Evolutionary conservation across 2,888 invertebrate genomes (phyloP).

Genomic region (Dioctria linearis): DNA sequence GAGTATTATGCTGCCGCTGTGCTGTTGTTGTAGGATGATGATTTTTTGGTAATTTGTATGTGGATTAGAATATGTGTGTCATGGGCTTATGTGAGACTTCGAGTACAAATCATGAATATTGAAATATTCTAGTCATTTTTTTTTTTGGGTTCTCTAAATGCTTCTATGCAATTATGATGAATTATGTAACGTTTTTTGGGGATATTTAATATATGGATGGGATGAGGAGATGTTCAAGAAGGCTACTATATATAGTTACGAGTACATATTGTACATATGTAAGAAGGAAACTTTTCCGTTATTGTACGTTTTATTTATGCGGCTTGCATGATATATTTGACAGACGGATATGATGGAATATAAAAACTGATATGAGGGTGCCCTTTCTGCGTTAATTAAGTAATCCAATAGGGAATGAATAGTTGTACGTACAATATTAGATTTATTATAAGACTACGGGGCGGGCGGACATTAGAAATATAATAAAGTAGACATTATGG

Average conservation of each 20-base stretch:
- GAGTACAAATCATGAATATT: constrained; percentile 13
- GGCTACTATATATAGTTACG: too few species aligned
- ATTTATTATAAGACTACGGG: too few species aligned
- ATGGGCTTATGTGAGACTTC: background rate
- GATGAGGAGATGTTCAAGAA: too few species aligned
- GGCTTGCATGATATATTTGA: constrained; percentile 11
- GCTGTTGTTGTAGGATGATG: background rate
- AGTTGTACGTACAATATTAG: too few species aligned
- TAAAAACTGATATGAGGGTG: background rate
- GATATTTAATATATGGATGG: background rate
- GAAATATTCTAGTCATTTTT: background rate
- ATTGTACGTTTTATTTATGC: background rate
- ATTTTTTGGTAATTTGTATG: background rate
- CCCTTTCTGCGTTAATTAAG: background rate
- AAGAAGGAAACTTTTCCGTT: background rate
- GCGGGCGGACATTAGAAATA: too few species aligned
- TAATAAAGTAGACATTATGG: too few species aligned
- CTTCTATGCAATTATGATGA: constrained; percentile 3
- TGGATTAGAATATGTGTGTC: constrained; percentile 16
- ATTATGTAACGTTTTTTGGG: background rate
- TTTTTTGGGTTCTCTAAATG: background rate
- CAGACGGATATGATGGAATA: background rate
- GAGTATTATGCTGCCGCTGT: too few species aligned
- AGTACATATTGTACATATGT: too few species aligned
- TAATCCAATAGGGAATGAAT: too few species aligned